Evolutionary conservation across 2,888 invertebrate genomes (phyloP).

Genomic region (Eulithis prunata): DNA sequence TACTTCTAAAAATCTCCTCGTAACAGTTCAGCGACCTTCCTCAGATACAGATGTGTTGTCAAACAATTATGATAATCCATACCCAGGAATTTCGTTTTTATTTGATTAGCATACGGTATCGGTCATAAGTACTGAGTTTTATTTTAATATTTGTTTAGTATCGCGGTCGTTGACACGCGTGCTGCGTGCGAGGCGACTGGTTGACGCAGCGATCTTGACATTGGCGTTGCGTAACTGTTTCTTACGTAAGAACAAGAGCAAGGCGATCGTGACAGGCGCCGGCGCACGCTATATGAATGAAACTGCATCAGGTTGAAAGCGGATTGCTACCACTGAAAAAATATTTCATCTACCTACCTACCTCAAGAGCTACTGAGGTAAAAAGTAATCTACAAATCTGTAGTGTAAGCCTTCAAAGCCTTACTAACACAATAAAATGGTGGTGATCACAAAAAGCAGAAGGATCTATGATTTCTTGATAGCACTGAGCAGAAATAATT

Average conservation of each 20-base stretch:
- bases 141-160: slow-evolving; percentile 57
- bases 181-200: slow-evolving; percentile 35
- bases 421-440: too few species aligned
- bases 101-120: slow-evolving; percentile 35
- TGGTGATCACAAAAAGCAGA: too few species aligned
- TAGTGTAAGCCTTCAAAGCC: too few species aligned
- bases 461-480: too few species aligned
- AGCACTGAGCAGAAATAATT: too few species aligned
- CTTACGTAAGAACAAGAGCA: slow-evolving; percentile 53
- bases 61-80: slow-evolving; percentile 26
- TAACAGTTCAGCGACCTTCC: slow-evolving; percentile 27
- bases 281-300: slow-evolving; percentile 6
- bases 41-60: slow-evolving; percentile 19
- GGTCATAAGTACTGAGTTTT: slow-evolving; percentile 25
- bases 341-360: too few species aligned
- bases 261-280: slow-evolving; percentile 8
- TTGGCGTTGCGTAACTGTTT: slow-evolving; percentile 69
- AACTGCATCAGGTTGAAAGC: slow-evolving; percentile 3
- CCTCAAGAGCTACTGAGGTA: too few species aligned
- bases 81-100: slow-evolving; percentile 27
- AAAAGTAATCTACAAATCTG: too few species aligned
- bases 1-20: background rate
- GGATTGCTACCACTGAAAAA: too few species aligned
- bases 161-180: slow-evolving; percentile 63
- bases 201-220: slow-evolving; percentile 74